Percentiles rank a stretch among this genome's conserved stretches.
These are phyloP conservation scores for Uria lomvia DNA, from an alignment of 2,113 vertebrate genomes.

Conservation along the genomic window DNA sequence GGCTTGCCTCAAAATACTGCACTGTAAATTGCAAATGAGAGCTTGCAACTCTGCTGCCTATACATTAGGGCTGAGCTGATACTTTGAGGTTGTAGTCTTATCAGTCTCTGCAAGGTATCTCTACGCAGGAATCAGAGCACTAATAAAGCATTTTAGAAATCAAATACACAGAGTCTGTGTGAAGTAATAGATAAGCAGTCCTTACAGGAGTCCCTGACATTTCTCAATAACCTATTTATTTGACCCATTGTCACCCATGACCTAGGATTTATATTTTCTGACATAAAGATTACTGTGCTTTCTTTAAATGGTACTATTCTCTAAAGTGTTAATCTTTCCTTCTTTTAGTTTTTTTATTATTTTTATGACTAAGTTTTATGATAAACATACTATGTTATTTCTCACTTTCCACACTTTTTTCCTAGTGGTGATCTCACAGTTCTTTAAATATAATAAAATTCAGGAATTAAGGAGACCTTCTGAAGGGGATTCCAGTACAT, in stretches of 20 bases:
- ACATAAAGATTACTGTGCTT: background rate
- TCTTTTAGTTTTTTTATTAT: background rate
- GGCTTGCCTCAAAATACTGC: background rate
- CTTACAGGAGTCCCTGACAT: background rate
- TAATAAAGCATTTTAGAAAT: background rate
- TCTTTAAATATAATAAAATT: background rate
- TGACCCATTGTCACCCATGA: background rate
- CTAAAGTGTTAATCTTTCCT: background rate
- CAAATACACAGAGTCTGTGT: background rate
- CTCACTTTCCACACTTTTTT: background rate
- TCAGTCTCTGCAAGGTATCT: background rate
- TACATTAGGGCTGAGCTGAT: background rate
- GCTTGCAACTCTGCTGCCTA: background rate
- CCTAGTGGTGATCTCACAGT: background rate
- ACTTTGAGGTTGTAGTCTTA: background rate
- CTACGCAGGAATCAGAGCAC: background rate
- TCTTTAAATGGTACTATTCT: background rate
- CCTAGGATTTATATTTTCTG: background rate
- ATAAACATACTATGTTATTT: background rate
- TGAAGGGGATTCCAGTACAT: background rate
- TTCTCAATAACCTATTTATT: background rate
- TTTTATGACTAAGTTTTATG: background rate
- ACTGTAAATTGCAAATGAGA: background rate
- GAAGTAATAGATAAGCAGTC: background rate
- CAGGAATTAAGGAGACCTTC: background rate